Base-by-base conservation (phyloP, 2,888 invertebrate genomes). In the Catocala fraxini region DNA sequence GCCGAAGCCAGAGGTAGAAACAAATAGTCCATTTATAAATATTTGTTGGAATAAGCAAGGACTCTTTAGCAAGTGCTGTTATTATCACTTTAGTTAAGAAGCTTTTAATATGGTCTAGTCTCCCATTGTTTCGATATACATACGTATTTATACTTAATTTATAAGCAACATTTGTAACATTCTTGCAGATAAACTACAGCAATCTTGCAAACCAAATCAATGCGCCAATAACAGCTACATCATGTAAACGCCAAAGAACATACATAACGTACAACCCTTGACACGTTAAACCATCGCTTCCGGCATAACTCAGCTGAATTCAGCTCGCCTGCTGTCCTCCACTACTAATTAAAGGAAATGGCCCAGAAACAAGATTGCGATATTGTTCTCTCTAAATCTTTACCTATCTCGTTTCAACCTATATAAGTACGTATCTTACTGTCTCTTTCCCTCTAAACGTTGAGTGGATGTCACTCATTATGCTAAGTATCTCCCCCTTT, bases 291-390 rank as follows among this genome's bases (percentile, higher is more conserved):
- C 70, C 75, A 71, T 74, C 82, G 75, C 85, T 84, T 87, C 85
- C 85, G 83, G 84, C 81, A 83, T 83, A 91, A 90, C 90, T 88
- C 77, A 84, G 75, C 87, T 84, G 83, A 86, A 89, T 88, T 85
- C 81, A 72, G 75, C 75, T 90, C 82, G 88, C 86, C 86, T 84
- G 85, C 89, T 91, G 92, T 92, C 92, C 90, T 88, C 80, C 81
- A 85, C 83, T 82, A 91, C 94, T 94, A 94, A 94, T 94, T 94
- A 94, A 94, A 91, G 91, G 89, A 93, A 94, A 94, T 94, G 94
- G 94, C 83, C 93, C 84, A 93, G 94, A 94, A 94, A 94, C 94
- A 94, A 94, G 94, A 94, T 94, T 94, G 94, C 89, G 93, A 92
- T 93, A 94, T 94, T 94, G 94, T 94, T 89, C 91, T 89, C 89